Evolutionary conservation across 2,888 invertebrate species (phyloP).

Genomic region (Drosophila melanocephala): DNA sequence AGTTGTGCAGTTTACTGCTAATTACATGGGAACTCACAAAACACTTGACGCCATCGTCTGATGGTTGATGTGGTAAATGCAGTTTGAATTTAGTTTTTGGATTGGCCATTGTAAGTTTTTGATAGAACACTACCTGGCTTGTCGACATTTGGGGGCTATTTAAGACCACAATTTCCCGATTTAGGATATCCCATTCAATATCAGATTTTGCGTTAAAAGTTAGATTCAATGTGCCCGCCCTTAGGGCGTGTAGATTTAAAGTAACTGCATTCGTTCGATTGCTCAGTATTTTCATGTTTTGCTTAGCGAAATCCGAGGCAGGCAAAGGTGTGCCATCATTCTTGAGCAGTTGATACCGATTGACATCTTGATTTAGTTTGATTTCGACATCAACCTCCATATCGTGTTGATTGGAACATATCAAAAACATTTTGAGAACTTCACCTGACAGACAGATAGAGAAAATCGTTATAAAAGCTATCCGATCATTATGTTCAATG

Average conservation of each 20-base stretch:
- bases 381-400: neutral
- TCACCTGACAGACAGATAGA: constrained; percentile 26
- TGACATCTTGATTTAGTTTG: constrained; percentile 1
- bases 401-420: constrained; percentile 20
- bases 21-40: constrained; percentile 13
- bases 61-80: neutral
- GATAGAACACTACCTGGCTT: neutral
- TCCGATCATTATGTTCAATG: neutral
- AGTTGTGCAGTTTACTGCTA: neutral
- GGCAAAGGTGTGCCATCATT: neutral
- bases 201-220: constrained; percentile 17
- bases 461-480: neutral
- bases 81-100: neutral
- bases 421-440: constrained; percentile 17
- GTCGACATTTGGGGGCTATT: neutral
- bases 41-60: constrained; percentile 20
- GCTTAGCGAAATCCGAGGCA: neutral
- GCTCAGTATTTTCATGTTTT: neutral
- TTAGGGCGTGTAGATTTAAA: constrained; percentile 10
- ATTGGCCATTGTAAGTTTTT: neutral
- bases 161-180: neutral
- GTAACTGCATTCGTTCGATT: neutral
- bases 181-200: neutral
- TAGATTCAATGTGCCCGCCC: constrained; percentile 4
- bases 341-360: constrained; percentile 1